phyloP scores from a whole-genome alignment of 1,140 invertebrate species.

The Musca domestica region DNA sequence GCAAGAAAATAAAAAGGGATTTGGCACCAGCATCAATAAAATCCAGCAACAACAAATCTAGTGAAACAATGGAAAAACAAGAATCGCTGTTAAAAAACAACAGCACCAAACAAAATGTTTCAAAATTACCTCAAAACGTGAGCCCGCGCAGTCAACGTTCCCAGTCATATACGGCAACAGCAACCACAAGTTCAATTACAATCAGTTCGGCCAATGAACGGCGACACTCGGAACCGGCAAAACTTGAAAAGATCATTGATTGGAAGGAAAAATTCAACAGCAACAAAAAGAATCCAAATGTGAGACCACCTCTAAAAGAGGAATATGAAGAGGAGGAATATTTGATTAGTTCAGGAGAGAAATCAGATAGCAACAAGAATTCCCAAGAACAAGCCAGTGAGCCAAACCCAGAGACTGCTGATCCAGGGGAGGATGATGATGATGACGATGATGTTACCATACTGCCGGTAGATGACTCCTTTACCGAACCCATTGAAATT shows the following conservation, averaged over 20 bases:
- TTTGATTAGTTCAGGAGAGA: constrained; percentile 1
- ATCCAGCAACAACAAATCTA: not conserved
- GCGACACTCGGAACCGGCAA: constrained; percentile 10
- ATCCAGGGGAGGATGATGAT: not conserved
- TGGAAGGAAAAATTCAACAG: not conserved
- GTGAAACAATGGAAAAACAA: constrained; percentile 14
- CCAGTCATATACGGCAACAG: not conserved
- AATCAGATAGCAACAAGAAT: not conserved
- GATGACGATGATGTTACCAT: constrained; percentile 16
- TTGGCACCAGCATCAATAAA: not conserved
- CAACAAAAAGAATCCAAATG: not conserved
- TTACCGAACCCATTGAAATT: constrained; percentile 12
- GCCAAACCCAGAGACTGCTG: not conserved
- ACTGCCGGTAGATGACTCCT: not conserved
- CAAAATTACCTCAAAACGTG: not conserved
- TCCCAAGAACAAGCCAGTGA: not conserved
- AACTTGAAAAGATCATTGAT: not conserved
- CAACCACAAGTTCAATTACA: not conserved
- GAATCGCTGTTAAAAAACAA: constrained; percentile 20
- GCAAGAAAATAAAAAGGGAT: not conserved
- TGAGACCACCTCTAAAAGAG: not conserved
- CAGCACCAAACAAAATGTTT: not conserved
- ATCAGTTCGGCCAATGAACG: constrained; percentile 7
- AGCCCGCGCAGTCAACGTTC: constrained; percentile 22
- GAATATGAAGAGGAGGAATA: constrained; percentile 16